Percentiles rank a stretch among this genome's conserved stretches.
Evolutionary conservation across 1,140 invertebrate genomes (phyloP).

Genomic region (Macrobrachium rosenbergii): DNA sequence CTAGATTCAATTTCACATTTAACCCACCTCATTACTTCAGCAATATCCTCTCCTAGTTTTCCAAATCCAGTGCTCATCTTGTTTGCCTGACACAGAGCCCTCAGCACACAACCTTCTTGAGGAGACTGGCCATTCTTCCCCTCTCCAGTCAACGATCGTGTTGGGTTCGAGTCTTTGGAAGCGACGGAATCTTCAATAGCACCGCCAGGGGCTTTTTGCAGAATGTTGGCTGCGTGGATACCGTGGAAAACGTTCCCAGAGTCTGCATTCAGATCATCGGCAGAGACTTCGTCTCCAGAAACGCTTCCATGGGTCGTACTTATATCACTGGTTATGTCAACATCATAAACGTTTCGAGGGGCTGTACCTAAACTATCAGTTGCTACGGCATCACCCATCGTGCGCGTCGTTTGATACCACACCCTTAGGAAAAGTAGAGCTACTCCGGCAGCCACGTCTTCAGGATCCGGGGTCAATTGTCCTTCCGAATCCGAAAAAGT

Average conservation of each 20-base stretch:
- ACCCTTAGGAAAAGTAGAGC: conserved; percentile 44
- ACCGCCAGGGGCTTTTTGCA: too few relatives aligned
- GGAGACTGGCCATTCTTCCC: background rate
- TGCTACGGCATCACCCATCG: background rate
- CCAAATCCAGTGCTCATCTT: conserved; percentile 24
- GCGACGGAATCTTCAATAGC: too few relatives aligned
- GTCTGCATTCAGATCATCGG: background rate
- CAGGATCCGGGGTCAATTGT: background rate
- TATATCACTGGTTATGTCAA: background rate
- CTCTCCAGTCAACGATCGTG: background rate
- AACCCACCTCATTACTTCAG: conserved; percentile 52
- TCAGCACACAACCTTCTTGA: background rate
- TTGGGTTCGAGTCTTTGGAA: background rate
- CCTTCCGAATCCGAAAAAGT: background rate
- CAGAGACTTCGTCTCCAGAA: background rate
- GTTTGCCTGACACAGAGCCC: conserved; percentile 42
- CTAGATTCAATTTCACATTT: background rate
- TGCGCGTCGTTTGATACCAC: conserved; percentile 20
- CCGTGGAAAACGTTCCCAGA: too few relatives aligned
- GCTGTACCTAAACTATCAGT: too few relatives aligned
- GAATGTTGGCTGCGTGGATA: too few relatives aligned
- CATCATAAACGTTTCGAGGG: background rate
- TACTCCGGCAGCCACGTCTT: conserved; percentile 32
- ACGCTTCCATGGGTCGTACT: background rate
- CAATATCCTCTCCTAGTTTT: conserved; percentile 11